phyloP scores from a whole-genome alignment of 2,797 vertebrate genomes.

The Sebastolobus altivelis region DNA sequence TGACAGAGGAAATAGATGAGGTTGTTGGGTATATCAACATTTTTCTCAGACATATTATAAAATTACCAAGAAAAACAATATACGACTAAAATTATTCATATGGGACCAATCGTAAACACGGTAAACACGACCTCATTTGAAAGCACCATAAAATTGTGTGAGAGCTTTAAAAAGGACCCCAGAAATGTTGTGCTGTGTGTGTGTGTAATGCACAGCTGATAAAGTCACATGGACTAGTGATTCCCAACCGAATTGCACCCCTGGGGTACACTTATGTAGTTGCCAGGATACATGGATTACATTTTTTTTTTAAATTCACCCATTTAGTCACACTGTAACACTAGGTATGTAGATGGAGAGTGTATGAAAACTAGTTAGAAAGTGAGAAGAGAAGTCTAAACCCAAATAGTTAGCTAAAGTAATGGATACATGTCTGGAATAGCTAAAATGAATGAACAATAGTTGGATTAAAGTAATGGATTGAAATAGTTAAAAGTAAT shows the following conservation, averaged over 20 bases:
- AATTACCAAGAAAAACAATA: no score
- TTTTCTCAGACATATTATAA: no score
- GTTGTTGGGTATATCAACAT: no score
- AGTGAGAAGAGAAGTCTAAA: neutral
- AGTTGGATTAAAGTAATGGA: neutral
- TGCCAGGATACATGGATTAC: neutral
- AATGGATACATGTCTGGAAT: neutral
- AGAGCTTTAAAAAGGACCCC: neutral
- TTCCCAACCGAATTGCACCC: neutral
- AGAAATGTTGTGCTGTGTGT: neutral
- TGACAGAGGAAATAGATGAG: no score
- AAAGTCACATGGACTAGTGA: constrained; percentile 8
- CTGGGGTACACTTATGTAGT: neutral
- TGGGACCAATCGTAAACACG: no score
- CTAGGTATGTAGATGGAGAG: neutral
- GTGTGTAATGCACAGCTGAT: constrained; percentile 8
- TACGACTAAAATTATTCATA: no score
- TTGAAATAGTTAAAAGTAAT: no score
- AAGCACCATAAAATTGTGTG: neutral
- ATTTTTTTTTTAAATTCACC: neutral
- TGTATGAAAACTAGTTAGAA: neutral
- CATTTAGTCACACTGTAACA: neutral
- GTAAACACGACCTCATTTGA: no score
- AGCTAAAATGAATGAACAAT: neutral
- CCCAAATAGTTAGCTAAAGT: neutral